Conservation (phyloP, 2,888 invertebrate genomes). For the Melipona beecheii region DNA sequence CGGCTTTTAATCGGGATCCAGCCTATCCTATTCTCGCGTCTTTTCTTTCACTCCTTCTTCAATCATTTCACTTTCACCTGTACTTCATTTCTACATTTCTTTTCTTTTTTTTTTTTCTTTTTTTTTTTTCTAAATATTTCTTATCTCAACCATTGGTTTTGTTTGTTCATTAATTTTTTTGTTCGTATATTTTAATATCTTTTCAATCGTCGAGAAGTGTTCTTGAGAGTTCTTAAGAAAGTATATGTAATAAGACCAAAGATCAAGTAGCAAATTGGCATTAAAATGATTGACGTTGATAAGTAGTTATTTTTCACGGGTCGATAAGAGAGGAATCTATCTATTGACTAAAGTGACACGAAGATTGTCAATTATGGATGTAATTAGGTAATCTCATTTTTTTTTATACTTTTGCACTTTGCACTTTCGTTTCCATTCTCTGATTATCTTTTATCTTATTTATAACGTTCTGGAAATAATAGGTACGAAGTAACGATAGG, state of each 20-base stretch:
- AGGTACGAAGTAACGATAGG: no score
- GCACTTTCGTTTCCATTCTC: background rate
- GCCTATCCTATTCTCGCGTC: background rate
- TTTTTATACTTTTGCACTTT: background rate
- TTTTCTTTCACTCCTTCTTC: background rate
- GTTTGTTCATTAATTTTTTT: background rate
- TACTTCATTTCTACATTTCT: background rate
- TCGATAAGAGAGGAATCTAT: background rate
- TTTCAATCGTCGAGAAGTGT: rapidly evolving
- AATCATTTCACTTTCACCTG: background rate
- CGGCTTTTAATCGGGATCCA: constrained; percentile 48
- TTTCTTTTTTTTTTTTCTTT: background rate
- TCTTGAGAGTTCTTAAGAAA: background rate
- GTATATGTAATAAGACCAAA: background rate
- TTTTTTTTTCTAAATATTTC: no score
- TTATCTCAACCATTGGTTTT: no score
- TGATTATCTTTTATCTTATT: background rate
- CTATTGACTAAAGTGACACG: no score
- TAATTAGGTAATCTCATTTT: rapidly evolving
- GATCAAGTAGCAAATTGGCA: background rate
- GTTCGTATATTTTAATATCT: background rate
- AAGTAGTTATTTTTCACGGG: constrained; percentile 9
- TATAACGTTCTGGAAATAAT: background rate
- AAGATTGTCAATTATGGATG: background rate
- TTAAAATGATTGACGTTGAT: background rate